Conservation (phyloP, 2,888 invertebrate species). For the Drosophila borealis region DNA sequence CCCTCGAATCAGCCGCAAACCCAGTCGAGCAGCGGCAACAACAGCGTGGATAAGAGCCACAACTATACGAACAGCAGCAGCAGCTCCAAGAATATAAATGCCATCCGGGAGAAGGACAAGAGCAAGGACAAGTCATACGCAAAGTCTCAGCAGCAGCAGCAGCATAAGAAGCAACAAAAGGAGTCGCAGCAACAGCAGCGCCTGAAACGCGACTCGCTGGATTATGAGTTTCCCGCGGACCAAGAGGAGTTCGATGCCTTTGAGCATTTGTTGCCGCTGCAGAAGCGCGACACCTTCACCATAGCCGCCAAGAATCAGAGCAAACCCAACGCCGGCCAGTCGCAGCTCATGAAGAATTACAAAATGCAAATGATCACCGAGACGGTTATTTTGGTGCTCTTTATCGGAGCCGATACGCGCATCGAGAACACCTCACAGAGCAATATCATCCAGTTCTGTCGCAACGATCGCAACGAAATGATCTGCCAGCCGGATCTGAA, state of each 20-base stretch:
- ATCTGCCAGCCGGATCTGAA: conserved; percentile 91
- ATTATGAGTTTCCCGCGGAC: conserved; percentile 60
- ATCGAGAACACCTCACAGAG: conserved; percentile 92
- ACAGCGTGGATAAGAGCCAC: conserved; percentile 35
- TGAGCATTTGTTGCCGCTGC: conserved; percentile 70
- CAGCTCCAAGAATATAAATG: conserved; percentile 53
- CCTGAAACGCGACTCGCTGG: conserved; percentile 34
- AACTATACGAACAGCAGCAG: conserved; percentile 42
- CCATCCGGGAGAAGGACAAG: conserved; percentile 65
- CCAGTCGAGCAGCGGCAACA: conserved; percentile 31
- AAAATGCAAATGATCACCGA: conserved; percentile 88
- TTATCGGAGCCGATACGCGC: conserved; percentile 90
- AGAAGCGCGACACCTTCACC: conserved; percentile 77
- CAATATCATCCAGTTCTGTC: conserved; percentile 91
- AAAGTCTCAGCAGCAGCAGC: conserved; percentile 45
- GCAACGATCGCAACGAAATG: conserved; percentile 77
- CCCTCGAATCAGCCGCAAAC: neutral
- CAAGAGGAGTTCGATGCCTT: conserved; percentile 77
- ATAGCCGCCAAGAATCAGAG: conserved; percentile 72
- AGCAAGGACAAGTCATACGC: conserved; percentile 42
- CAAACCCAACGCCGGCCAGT: conserved; percentile 32
- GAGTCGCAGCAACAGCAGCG: conserved; percentile 47
- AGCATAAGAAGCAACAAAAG: conserved; percentile 35
- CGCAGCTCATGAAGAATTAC: conserved; percentile 71
- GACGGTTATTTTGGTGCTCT: conserved; percentile 91